A percentile compares a stretch with the other conserved stretches of the same genome.
Evolutionary conservation across 2,888 invertebrate genomes (phyloP).

Genomic region (Protula sp.): DNA sequence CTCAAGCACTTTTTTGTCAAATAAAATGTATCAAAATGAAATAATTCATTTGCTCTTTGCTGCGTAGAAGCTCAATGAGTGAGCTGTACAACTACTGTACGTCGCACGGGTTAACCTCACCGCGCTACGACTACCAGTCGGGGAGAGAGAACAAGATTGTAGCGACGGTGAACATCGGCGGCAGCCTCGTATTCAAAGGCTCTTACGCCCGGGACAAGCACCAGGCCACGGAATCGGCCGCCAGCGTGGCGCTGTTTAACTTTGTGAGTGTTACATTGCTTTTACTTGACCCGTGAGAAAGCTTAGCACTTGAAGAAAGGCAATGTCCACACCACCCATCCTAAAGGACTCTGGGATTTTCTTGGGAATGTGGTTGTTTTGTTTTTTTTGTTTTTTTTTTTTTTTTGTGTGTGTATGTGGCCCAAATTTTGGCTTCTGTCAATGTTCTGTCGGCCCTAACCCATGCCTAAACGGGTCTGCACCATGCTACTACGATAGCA

Average conservation of each 20-base stretch:
- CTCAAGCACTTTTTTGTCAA: too few species aligned
- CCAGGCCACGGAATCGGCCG: slow-evolving; percentile 53
- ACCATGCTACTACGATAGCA: too few species aligned
- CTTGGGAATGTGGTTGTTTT: too few species aligned
- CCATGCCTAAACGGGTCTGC: too few species aligned
- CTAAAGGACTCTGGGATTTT: too few species aligned
- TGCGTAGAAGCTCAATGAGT: slow-evolving; percentile 28
- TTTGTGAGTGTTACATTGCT: slow-evolving; percentile 29
- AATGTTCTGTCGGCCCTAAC: too few species aligned
- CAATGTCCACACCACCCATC: neutral
- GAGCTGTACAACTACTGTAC: slow-evolving; percentile 34
- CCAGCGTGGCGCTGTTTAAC: slow-evolving; percentile 38
- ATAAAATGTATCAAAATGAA: neutral
- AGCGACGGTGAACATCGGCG: slow-evolving; percentile 54
- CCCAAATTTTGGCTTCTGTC: too few species aligned
- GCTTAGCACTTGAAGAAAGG: neutral
- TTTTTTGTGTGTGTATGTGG: too few species aligned
- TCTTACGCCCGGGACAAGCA: slow-evolving; percentile 54
- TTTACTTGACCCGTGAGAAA: neutral
- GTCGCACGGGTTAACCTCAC: slow-evolving; percentile 27
- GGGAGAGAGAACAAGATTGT: slow-evolving; percentile 13
- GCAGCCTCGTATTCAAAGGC: slow-evolving; percentile 56
- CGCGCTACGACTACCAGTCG: slow-evolving; percentile 31
- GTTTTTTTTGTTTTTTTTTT: too few species aligned
- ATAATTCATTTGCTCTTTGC: neutral